Base-by-base conservation (phyloP, 2,113 vertebrate genomes). In the Phodopus roborovskii region DNA sequence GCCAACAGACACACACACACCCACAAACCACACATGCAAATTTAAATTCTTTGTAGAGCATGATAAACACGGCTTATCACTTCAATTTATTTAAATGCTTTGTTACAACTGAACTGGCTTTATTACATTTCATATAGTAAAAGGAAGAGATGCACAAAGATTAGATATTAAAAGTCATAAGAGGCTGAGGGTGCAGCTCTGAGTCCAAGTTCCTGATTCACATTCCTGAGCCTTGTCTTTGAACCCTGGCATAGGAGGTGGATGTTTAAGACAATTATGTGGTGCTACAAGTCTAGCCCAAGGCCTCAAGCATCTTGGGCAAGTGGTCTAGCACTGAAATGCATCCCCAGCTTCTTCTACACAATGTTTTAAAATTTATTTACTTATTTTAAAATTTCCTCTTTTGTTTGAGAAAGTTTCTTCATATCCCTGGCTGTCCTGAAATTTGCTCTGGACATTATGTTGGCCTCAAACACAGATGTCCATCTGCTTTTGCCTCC, bases 91-190 rank as follows among this genome's bases (percentile, higher is more conserved):
- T 84, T 87, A 87, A 95, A 88, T 83, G 56, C 19, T 78, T 48
- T 15, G 28, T 50, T 36, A 84, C 33, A 28, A 5, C 62, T 20
- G 4, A 78, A 66, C 24, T 83, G 73, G 9, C 0, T 48, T 83
- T 78, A 68, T 30, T 88, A 22, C 0, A 83, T 2, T 39, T 56
- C 60, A 53, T 19, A 48, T 20, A 92, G 66, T 10, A 73, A 78
- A 87, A 91, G 36, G 26, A 50, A 71, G 17, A 11, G 73, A 78
- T 50, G 42, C 26, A 62, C 70, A 78, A 78, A 82, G 17, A 91
- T 87, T 77, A 88, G 13, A 50, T 30, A 30, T 60, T 53, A 91
- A 91, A 90, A 66, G 30, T 90, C 83, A 84, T 33, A 84, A 88
- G 22, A 71, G n/a, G 20, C 26, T 5, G 6, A 36, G 24, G 13